Evolutionary conservation across 2,888 invertebrate genomes (phyloP), one percentile per base, ranked within the genome.

Genomic region (Pristionchus maxplancki): DNA sequence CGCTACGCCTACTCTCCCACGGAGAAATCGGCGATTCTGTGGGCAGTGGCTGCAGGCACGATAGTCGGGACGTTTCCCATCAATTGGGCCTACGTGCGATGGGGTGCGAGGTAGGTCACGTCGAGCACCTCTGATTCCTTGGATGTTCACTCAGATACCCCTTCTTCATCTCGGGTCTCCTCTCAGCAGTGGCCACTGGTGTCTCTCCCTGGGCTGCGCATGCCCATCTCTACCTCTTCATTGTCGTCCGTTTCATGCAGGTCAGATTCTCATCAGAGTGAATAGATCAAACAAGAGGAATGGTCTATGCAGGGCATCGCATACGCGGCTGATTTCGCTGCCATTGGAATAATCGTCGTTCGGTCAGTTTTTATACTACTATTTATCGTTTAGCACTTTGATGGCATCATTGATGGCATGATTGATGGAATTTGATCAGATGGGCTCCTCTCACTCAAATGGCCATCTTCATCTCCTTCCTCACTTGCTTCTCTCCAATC

Each of bases 371-470:
- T 17, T 0, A 0, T 78, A 37, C 53, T 15, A 11, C 53, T 58
- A 15, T 58, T 64, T 64, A 58, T 58, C 15, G n/a, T 40, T 5
- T 44, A 48, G 44, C 20, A 48, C n/a, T n/a, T n/a, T n/a, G n/a
- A n/a, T n/a, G n/a, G n/a, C n/a, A n/a, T n/a, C n/a, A n/a, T n/a
- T n/a, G n/a, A n/a, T n/a, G n/a, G n/a, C n/a, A n/a, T n/a, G n/a
- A n/a, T n/a, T n/a, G n/a, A n/a, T 1, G 11, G 24, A 31, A 9
- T 31, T n/a, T 15, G 6, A 24, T 58, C 88, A 88, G 93, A 81
- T 93, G 93, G 93, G 93, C 93, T 34, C 92, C 93, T 15, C 89
- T 93, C 15, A 88, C 89, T 40, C 93, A 93, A 83, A 92, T 91
- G 8, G 93, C 92, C 37, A 90, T 93, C 34, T 93, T 93, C 89